These are phyloP conservation scores for Dipus sagitta DNA, from an alignment of 2,797 vertebrate species.

Conservation along the genomic window DNA sequence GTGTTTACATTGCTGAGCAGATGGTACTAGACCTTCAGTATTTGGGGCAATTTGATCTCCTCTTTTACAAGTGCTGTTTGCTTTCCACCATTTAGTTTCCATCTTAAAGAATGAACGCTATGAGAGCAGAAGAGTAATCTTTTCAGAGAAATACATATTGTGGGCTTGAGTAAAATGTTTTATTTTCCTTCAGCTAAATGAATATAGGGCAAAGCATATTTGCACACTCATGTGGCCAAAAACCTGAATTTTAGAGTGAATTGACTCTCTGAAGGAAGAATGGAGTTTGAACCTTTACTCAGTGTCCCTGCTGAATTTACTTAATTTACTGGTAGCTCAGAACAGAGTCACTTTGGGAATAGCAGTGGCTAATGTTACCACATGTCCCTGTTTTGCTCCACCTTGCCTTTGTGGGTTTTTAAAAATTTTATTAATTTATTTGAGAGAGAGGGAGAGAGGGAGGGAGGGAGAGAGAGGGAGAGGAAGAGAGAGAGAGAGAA, in stretches of 20 bases:
- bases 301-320: background rate
- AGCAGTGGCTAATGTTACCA: background rate
- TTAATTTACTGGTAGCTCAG: background rate
- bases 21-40: slow-evolving; percentile 68
- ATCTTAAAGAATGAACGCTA: slow-evolving; percentile 60
- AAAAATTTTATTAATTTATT: background rate
- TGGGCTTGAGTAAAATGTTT: background rate
- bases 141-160: background rate
- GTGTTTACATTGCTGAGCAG: slow-evolving; percentile 54
- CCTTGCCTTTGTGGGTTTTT: slow-evolving; percentile 18
- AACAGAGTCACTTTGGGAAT: background rate
- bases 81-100: slow-evolving; percentile 77
- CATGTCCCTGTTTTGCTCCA: background rate
- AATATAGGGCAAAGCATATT: background rate
- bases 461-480: no score
- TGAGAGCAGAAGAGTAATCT: slow-evolving; percentile 5
- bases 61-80: slow-evolving; percentile 68
- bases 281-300: slow-evolving; percentile 3
- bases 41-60: slow-evolving; percentile 71
- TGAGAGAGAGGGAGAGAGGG: no score
- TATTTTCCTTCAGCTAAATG: slow-evolving; percentile 6
- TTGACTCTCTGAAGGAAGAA: slow-evolving; percentile 5
- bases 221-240: background rate
- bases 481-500: no score
- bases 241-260: background rate